Conservation (phyloP, 2,113 vertebrate genomes). For the Ariopsis seemanni region DNA sequence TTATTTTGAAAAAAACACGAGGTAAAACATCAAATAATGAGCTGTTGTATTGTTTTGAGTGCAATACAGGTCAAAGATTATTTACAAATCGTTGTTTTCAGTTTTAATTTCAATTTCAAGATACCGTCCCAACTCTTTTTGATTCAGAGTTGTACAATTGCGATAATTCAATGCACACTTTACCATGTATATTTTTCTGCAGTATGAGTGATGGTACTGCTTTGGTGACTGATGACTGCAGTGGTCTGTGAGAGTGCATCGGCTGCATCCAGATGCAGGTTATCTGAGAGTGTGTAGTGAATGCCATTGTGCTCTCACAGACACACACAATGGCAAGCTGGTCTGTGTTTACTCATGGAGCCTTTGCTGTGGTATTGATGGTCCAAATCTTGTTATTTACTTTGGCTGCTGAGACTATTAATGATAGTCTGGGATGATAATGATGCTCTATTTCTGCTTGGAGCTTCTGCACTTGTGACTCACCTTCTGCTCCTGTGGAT, state of each 20-base stretch:
- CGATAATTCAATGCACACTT: background rate
- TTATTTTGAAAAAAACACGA: too few relatives aligned
- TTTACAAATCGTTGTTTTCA: too few relatives aligned
- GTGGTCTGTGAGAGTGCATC: background rate
- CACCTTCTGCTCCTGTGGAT: background rate
- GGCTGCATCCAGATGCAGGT: slow-evolving; percentile 26
- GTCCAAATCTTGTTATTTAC: slow-evolving; percentile 1
- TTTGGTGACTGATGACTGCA: slow-evolving; percentile 20
- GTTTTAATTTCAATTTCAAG: too few relatives aligned
- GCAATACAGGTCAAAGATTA: too few relatives aligned
- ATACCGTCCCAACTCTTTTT: too few relatives aligned
- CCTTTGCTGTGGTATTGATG: slow-evolving; percentile 11
- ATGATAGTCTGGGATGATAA: background rate
- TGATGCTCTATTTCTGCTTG: background rate
- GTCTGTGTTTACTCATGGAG: slow-evolving; percentile 25
- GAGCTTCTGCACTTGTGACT: background rate
- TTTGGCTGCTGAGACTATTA: background rate
- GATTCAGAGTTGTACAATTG: background rate
- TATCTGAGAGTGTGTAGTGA: slow-evolving; percentile 24
- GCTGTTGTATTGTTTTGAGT: too few relatives aligned
- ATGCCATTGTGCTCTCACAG: slow-evolving; percentile 32
- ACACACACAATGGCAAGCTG: slow-evolving; percentile 27
- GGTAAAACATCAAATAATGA: too few relatives aligned
- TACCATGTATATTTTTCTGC: background rate
- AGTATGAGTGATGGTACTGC: background rate